These are phyloP conservation scores for Cynopterus brachyotis DNA, from an alignment of 2,113 vertebrate species.

Conservation along the genomic window DNA sequence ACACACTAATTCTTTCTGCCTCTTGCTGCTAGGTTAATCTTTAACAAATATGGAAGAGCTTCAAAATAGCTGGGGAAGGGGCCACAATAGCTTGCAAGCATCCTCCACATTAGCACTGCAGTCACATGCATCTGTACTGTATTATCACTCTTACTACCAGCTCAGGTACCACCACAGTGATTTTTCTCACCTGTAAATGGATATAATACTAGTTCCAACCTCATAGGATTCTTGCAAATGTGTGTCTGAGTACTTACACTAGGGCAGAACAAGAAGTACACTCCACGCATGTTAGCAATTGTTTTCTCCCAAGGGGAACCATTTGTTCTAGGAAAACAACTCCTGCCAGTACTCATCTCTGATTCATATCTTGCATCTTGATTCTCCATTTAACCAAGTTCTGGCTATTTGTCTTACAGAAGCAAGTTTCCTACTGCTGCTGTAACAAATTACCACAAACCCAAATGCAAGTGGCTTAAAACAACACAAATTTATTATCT, in stretches of 20 bases:
- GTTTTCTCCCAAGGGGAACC: background rate
- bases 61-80: background rate
- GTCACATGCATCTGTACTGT: background rate
- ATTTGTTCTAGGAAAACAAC: background rate
- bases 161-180: background rate
- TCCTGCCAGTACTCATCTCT: background rate
- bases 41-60: background rate
- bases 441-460: background rate
- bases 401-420: background rate
- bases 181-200: background rate
- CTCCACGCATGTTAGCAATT: background rate
- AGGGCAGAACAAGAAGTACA: background rate
- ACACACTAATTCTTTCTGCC: background rate
- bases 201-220: background rate
- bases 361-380: background rate
- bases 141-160: too few species aligned
- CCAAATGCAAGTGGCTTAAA: background rate
- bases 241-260: background rate
- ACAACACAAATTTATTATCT: background rate
- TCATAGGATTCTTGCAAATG: background rate
- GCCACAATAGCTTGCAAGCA: too few species aligned
- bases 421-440: background rate
- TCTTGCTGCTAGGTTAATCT: background rate
- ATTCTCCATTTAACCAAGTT: background rate
- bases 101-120: rapidly evolving